Percentiles rank a stretch among this genome's conserved stretches.
Conservation (phyloP, 1,140 invertebrate genomes). For the Caenorhabditis tropicalis region DNA sequence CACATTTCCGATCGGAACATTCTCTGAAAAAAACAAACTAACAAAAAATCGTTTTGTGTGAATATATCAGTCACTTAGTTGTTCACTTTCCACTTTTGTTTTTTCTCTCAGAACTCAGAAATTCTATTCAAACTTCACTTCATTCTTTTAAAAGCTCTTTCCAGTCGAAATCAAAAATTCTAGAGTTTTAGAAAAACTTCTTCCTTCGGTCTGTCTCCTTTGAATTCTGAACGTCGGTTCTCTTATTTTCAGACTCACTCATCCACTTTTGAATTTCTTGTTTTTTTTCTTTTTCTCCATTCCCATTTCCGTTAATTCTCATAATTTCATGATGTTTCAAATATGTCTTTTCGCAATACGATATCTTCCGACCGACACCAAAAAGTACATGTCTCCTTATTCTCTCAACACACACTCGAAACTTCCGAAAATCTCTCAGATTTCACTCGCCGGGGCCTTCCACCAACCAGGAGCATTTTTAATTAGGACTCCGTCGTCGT, state of each 20-base stretch:
- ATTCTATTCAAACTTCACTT: neutral
- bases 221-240: neutral
- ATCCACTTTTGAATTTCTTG: neutral
- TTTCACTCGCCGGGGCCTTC: neutral
- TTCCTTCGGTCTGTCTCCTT: neutral
- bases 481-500: conserved; percentile 34
- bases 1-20: too few relatives aligned
- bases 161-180: neutral
- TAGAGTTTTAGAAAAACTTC: neutral
- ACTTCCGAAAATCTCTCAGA: conserved; percentile 41
- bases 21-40: too few relatives aligned
- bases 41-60: neutral
- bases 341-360: neutral
- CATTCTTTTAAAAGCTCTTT: neutral
- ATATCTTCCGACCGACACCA: neutral
- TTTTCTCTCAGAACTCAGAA: neutral
- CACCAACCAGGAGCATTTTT: conserved; percentile 18
- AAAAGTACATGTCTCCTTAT: conserved; percentile 29
- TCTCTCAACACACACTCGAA: conserved; percentile 35
- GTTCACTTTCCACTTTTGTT: neutral
- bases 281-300: neutral
- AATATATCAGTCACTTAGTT: too few relatives aligned
- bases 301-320: neutral
- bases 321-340: neutral
- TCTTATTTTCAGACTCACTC: neutral